A percentile compares a stretch with the other conserved stretches of the same genome.
These are phyloP conservation scores for Malacoraja senta DNA, from an alignment of 2,797 vertebrate species.

Conservation along the genomic window DNA sequence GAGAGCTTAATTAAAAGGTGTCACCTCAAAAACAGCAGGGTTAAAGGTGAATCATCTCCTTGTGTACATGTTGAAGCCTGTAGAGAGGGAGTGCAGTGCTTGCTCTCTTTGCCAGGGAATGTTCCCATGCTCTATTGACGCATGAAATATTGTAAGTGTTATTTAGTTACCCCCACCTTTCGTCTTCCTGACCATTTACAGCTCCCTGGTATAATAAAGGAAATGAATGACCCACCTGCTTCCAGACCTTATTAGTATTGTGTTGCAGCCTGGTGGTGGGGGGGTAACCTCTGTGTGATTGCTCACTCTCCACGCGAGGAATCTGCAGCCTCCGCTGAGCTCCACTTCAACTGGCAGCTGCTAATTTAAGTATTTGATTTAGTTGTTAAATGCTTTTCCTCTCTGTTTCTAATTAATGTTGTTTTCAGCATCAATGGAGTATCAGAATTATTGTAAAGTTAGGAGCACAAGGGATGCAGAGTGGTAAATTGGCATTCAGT, in stretches of 20 bases:
- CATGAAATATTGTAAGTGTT: neutral
- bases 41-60: neutral
- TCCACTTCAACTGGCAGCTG: neutral
- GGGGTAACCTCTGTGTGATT: neutral
- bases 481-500: neutral
- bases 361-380: neutral
- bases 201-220: too few species aligned
- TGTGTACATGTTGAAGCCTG: neutral
- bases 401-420: neutral
- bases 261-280: neutral
- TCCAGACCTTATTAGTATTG: neutral
- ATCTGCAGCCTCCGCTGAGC: neutral
- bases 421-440: neutral
- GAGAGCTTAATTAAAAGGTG: neutral
- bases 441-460: neutral
- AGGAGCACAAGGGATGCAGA: neutral
- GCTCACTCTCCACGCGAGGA: too few species aligned
- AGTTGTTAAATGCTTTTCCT: neutral
- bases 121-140: too few species aligned
- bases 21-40: neutral
- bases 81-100: neutral
- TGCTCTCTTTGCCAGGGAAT: neutral
- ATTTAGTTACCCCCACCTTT: neutral
- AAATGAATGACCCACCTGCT: neutral
- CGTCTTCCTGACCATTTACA: neutral